These are phyloP conservation scores for Scartelaos histophorus DNA, from an alignment of 2,113 vertebrate genomes.

Conservation along the genomic window DNA sequence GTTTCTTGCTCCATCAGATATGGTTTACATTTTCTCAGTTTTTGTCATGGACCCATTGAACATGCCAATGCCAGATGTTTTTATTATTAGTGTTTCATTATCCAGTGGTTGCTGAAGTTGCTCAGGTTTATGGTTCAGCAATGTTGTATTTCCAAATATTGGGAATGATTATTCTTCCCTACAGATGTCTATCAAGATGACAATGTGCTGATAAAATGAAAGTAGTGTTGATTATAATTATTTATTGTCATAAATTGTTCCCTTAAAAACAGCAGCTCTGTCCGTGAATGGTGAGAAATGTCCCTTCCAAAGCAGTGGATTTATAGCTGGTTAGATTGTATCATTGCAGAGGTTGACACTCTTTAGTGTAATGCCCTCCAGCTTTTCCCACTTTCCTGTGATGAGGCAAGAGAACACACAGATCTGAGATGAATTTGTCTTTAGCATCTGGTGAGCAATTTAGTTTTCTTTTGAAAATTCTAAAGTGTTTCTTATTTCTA, in stretches of 20 bases:
- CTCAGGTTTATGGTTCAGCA: too few species aligned
- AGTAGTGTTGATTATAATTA: too few species aligned
- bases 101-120: too few species aligned
- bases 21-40: not conserved
- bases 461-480: not conserved
- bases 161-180: too few species aligned
- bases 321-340: slow-evolving; percentile 20
- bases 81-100: not conserved
- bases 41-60: not conserved
- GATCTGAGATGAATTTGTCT: not conserved
- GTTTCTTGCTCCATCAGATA: too few species aligned
- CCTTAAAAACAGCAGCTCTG: not conserved
- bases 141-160: too few species aligned
- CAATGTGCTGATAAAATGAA: too few species aligned
- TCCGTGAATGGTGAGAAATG: slow-evolving; percentile 5
- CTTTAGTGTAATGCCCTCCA: slow-evolving; percentile 1
- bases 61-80: not conserved
- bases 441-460: not conserved
- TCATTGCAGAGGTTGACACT: slow-evolving; percentile 1
- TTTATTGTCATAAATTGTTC: too few species aligned
- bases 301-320: not conserved
- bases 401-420: not conserved
- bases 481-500: not conserved
- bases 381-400: not conserved
- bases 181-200: too few species aligned